Conservation (phyloP, 2,113 vertebrate genomes). For the Vireo altiloquus region DNA sequence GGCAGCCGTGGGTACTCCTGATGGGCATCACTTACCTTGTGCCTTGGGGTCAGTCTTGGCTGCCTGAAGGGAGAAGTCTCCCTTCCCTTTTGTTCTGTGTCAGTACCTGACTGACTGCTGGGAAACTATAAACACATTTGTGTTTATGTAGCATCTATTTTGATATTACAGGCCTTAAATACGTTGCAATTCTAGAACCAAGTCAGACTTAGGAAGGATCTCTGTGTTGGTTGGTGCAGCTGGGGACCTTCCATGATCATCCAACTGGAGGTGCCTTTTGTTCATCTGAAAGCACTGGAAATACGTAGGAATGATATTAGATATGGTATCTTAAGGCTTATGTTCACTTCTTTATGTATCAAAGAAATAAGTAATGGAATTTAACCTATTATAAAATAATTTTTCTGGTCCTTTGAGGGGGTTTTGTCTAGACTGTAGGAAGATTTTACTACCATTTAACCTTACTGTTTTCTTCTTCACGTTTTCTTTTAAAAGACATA, state of each 20-base stretch:
- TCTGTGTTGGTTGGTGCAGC: neutral
- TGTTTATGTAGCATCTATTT: neutral
- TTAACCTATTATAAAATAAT: neutral
- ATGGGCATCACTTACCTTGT: neutral
- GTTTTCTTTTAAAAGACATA: slow-evolving; percentile 18
- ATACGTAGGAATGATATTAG: neutral
- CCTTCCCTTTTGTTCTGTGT: neutral
- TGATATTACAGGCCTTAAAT: neutral
- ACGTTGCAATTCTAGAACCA: neutral
- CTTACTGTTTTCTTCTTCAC: neutral
- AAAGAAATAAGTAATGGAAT: neutral
- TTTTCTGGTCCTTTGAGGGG: neutral
- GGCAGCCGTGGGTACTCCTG: neutral
- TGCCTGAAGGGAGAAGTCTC: neutral
- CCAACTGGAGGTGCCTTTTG: neutral
- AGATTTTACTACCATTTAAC: slow-evolving; percentile 4
- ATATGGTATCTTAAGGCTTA: neutral
- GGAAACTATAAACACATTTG: neutral
- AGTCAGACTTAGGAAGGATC: neutral
- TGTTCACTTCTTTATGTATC: neutral
- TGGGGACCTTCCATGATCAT: neutral
- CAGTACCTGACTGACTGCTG: neutral
- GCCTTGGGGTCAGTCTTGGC: neutral
- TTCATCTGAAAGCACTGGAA: neutral
- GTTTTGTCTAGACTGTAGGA: neutral